Conservation (phyloP, 2,797 vertebrate genomes). For the Neosilurus hyrtlii region DNA sequence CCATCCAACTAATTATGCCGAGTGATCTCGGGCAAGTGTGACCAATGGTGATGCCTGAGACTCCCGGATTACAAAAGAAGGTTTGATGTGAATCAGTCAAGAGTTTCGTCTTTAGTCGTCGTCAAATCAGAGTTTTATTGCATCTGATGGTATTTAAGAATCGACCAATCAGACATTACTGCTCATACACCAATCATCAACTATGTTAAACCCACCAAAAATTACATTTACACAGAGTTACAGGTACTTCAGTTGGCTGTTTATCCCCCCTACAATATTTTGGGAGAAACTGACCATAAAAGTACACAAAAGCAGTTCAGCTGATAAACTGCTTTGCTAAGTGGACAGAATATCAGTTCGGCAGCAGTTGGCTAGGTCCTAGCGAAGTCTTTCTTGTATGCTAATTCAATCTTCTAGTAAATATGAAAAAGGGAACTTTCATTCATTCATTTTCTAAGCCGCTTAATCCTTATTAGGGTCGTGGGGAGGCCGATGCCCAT, state of each 20-base stretch:
- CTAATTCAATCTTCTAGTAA: too few species aligned
- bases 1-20: background rate
- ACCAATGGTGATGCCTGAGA: constrained; percentile 7
- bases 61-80: background rate
- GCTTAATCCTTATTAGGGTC: too few species aligned
- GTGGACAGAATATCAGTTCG: background rate
- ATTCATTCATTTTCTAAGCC: too few species aligned
- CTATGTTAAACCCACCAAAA: background rate
- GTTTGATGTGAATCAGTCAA: constrained; percentile 12
- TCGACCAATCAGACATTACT: background rate
- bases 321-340: background rate
- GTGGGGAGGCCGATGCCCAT: too few species aligned
- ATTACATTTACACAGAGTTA: background rate
- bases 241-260: background rate
- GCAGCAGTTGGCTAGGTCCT: background rate
- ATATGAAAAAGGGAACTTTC: background rate
- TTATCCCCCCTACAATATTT: background rate
- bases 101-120: background rate
- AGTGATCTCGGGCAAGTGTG: constrained; percentile 1
- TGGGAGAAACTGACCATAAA: background rate
- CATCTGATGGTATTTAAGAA: background rate
- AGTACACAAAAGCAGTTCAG: background rate
- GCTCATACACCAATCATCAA: too few species aligned
- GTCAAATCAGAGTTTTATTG: background rate
- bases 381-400: background rate